Conservation (phyloP, 2,888 invertebrate species). For the Itoplectis maculator region DNA sequence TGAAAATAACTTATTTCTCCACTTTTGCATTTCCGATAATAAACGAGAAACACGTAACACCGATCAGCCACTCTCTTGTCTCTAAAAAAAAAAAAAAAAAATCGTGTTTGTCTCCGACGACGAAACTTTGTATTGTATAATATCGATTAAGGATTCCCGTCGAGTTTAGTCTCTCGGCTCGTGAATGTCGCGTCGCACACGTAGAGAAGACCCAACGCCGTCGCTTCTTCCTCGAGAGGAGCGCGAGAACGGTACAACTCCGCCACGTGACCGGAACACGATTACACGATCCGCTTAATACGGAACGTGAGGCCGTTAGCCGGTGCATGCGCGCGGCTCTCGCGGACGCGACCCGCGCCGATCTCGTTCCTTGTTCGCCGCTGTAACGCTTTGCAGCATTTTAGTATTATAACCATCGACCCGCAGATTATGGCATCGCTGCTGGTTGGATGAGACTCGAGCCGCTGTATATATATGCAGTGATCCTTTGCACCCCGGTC, state of each 20-base stretch:
- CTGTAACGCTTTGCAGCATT: neutral
- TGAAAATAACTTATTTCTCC: too few species aligned
- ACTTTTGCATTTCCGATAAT: too few species aligned
- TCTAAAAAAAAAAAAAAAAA: neutral
- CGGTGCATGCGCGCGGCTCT: slow-evolving; percentile 4
- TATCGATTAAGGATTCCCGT: slow-evolving; percentile 47
- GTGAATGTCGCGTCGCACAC: slow-evolving; percentile 9
- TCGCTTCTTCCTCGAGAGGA: slow-evolving; percentile 19
- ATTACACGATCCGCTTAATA: slow-evolving; percentile 74
- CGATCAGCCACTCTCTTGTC: neutral
- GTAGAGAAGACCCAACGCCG: too few species aligned
- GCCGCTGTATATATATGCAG: too few species aligned
- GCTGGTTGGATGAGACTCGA: neutral
- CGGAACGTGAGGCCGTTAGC: slow-evolving; percentile 74
- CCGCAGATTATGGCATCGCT: slow-evolving; percentile 8
- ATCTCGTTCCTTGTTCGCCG: neutral
- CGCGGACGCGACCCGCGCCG: neutral
- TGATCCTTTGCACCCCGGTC: neutral
- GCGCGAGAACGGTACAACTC: slow-evolving; percentile 64
- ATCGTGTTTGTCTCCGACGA: neutral
- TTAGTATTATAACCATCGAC: slow-evolving; percentile 4
- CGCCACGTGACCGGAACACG: slow-evolving; percentile 75
- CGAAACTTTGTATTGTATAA: slow-evolving; percentile 29
- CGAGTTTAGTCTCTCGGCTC: slow-evolving; percentile 9
- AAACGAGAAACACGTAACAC: slow-evolving; percentile 2